Conservation (phyloP, 2,888 invertebrate species). For the Hymenopus coronatus region DNA sequence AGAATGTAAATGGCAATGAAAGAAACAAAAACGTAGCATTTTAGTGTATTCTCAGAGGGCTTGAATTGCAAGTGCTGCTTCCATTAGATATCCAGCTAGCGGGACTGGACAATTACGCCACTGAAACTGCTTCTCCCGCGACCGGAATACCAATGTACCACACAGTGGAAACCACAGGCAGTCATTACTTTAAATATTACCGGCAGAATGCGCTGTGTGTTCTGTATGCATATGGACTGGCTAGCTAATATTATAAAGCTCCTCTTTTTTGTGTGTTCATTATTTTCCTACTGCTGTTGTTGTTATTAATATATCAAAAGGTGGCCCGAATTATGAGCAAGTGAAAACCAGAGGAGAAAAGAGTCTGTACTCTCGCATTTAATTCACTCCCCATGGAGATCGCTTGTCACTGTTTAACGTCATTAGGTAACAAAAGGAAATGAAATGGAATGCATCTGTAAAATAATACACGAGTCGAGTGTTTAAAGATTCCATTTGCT, state of each 20-base stretch:
- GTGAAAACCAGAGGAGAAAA: not conserved
- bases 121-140: not conserved
- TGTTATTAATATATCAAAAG: not conserved
- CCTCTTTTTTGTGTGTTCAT: not conserved
- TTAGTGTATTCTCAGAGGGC: not conserved
- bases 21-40: not conserved
- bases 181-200: not conserved
- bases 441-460: not conserved
- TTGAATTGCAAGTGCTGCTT: not conserved
- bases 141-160: not conserved
- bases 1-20: not conserved
- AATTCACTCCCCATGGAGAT: not conserved
- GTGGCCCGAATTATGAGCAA: not conserved
- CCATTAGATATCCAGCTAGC: not conserved
- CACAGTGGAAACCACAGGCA: not conserved
- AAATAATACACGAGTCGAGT: not conserved
- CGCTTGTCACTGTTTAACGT: not conserved
- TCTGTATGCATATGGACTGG: not conserved
- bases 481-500: not conserved
- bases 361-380: not conserved
- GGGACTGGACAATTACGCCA: not conserved
- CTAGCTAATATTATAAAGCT: not conserved
- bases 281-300: not conserved
- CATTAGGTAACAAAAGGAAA: not conserved
- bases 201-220: not conserved